These are phyloP conservation scores for Brachyptera risi DNA, from an alignment of 2,888 invertebrate genomes.

Conservation along the genomic window DNA sequence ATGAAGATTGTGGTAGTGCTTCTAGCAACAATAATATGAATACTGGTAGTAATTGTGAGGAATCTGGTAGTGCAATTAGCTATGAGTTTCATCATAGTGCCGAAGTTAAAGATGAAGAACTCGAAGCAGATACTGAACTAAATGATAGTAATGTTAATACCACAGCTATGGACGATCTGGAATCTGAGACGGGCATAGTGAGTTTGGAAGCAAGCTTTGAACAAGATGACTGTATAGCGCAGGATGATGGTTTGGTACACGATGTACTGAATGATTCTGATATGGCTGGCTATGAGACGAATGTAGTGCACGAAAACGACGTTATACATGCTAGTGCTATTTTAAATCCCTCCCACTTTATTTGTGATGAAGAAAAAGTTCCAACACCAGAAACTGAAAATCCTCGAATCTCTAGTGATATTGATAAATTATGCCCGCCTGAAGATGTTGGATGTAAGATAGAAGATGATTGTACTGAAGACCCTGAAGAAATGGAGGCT, in stretches of 20 bases:
- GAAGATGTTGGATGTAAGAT: constrained; percentile 36
- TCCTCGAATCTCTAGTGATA: too few relatives aligned
- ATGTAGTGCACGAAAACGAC: constrained; percentile 22
- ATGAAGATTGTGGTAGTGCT: too few relatives aligned
- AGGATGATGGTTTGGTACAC: background rate
- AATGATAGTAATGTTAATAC: background rate
- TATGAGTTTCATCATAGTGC: too few relatives aligned
- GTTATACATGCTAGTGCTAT: constrained; percentile 26
- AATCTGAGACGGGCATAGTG: background rate
- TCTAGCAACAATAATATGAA: too few relatives aligned
- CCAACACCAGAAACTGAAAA: constrained; percentile 29
- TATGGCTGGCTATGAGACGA: constrained; percentile 20
- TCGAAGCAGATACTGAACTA: background rate
- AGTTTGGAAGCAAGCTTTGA: background rate
- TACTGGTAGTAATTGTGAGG: too few relatives aligned
- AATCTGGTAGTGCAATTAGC: too few relatives aligned
- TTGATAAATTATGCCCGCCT: too few relatives aligned
- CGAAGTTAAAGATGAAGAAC: too few relatives aligned
- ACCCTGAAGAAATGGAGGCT: constrained; percentile 33
- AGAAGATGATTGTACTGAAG: background rate
- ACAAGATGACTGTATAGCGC: background rate
- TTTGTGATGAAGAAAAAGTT: constrained; percentile 19
- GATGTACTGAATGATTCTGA: constrained; percentile 4
- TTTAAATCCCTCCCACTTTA: constrained; percentile 18
- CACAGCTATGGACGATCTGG: background rate